Evolutionary conservation across 2,888 invertebrate species (phyloP).

Genomic region (Eumerus sabulonum): DNA sequence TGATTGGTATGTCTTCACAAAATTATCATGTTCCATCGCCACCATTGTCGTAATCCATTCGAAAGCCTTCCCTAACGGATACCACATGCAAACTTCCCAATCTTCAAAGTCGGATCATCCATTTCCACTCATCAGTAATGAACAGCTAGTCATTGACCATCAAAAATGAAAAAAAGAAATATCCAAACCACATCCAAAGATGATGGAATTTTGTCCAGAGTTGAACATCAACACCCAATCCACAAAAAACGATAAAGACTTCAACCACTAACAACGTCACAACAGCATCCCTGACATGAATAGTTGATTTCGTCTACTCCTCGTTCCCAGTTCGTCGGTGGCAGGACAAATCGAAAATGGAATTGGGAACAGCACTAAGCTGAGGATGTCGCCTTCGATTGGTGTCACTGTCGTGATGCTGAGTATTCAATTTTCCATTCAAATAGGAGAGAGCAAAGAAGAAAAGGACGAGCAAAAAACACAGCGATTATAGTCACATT

Average conservation of each 20-base stretch:
- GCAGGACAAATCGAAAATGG: slow-evolving; percentile 42
- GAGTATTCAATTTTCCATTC: slow-evolving; percentile 53
- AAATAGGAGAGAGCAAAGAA: slow-evolving; percentile 6
- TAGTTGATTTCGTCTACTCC: slow-evolving; percentile 46
- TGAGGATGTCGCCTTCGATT: not conserved
- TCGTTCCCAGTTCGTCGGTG: not conserved
- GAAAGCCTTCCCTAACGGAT: too few species aligned
- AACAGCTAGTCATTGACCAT: slow-evolving; percentile 41
- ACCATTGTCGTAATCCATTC: too few species aligned
- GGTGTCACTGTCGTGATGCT: slow-evolving; percentile 10
- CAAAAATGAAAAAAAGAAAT: slow-evolving; percentile 4
- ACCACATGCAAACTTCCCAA: too few species aligned
- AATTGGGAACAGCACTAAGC: slow-evolving; percentile 30
- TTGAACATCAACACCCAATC: slow-evolving; percentile 45
- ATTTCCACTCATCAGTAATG: slow-evolving; percentile 45
- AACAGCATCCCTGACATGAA: slow-evolving; percentile 56
- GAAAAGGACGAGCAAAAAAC: slow-evolving; percentile 4
- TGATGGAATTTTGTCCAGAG: slow-evolving; percentile 35
- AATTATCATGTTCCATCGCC: too few species aligned
- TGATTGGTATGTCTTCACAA: not conserved
- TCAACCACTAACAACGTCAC: slow-evolving; percentile 36
- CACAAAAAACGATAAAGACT: not conserved
- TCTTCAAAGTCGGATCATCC: slow-evolving; percentile 39
- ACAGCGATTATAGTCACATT: slow-evolving; percentile 48
- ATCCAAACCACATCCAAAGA: slow-evolving; percentile 8